Conservation (phyloP, 2,797 vertebrate genomes). For the Cuculus canorus region DNA sequence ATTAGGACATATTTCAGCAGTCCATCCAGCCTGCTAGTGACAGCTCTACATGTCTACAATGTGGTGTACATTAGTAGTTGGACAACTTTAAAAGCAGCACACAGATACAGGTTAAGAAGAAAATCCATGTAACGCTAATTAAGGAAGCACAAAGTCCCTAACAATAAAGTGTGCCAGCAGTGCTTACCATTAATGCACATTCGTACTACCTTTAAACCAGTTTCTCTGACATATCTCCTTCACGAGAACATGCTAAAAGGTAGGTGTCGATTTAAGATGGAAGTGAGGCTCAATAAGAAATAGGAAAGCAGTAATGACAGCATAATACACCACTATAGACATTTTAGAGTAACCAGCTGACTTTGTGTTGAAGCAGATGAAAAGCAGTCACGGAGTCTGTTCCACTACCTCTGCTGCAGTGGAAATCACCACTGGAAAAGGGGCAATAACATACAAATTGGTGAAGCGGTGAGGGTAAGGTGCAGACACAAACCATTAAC, state of each 20-base stretch:
- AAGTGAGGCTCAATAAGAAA: background rate
- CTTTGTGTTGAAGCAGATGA: background rate
- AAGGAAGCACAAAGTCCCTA: background rate
- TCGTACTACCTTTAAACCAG: background rate
- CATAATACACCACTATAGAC: background rate
- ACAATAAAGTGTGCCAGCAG: background rate
- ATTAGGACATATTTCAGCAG: background rate
- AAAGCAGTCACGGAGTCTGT: background rate
- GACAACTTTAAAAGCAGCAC: background rate
- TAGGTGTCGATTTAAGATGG: background rate
- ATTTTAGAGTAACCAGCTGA: background rate
- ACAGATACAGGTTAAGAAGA: background rate
- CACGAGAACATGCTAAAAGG: background rate
- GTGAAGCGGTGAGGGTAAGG: background rate
- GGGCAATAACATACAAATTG: background rate
- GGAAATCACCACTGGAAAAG: constrained; percentile 22
- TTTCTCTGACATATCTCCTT: background rate
- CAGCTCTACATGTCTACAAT: background rate
- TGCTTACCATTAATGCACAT: background rate
- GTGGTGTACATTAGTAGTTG: accelerated
- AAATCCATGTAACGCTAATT: background rate
- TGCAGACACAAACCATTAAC: background rate
- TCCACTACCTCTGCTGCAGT: background rate
- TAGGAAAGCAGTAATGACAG: background rate
- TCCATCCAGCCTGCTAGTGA: background rate